These are phyloP conservation scores for Rutilus rutilus DNA, from an alignment of 2,113 vertebrate genomes.

Conservation along the genomic window DNA sequence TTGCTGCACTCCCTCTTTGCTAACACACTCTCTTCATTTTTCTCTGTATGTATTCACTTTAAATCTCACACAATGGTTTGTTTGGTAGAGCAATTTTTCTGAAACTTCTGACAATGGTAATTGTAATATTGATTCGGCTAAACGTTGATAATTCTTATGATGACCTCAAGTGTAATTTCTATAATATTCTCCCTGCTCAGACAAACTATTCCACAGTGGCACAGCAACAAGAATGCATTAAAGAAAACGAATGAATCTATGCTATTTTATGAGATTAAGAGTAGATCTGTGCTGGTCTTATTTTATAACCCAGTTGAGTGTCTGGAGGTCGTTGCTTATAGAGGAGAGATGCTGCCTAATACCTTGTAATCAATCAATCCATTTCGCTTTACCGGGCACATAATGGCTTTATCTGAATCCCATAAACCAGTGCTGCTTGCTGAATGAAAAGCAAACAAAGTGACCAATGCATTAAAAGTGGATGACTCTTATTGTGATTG, in stretches of 20 bases:
- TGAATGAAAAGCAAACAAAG: slow-evolving; percentile 30
- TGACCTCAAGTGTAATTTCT: not conserved
- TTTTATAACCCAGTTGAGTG: slow-evolving; percentile 5
- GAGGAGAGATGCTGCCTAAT: slow-evolving; percentile 33
- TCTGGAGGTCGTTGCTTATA: slow-evolving; percentile 37
- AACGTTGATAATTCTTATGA: not conserved
- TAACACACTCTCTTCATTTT: not conserved
- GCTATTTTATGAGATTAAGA: slow-evolving; percentile 14
- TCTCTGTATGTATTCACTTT: not conserved
- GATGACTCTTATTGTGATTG: slow-evolving; percentile 4
- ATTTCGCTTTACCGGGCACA: slow-evolving; percentile 32
- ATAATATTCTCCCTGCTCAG: not conserved
- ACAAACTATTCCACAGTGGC: not conserved
- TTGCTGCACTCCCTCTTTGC: slow-evolving; percentile 65
- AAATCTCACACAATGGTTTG: not conserved
- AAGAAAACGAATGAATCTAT: not conserved
- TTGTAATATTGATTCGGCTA: not conserved
- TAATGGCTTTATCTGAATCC: slow-evolving; percentile 46
- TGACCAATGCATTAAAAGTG: slow-evolving; percentile 34
- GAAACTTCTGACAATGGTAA: not conserved
- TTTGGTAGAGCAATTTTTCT: not conserved
- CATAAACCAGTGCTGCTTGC: slow-evolving; percentile 16
- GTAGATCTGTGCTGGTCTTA: not conserved
- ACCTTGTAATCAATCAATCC: slow-evolving; percentile 43
- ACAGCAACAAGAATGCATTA: not conserved